These are phyloP conservation scores for Lepus europaeus DNA, from an alignment of 2,113 vertebrate genomes.

Conservation along the genomic window DNA sequence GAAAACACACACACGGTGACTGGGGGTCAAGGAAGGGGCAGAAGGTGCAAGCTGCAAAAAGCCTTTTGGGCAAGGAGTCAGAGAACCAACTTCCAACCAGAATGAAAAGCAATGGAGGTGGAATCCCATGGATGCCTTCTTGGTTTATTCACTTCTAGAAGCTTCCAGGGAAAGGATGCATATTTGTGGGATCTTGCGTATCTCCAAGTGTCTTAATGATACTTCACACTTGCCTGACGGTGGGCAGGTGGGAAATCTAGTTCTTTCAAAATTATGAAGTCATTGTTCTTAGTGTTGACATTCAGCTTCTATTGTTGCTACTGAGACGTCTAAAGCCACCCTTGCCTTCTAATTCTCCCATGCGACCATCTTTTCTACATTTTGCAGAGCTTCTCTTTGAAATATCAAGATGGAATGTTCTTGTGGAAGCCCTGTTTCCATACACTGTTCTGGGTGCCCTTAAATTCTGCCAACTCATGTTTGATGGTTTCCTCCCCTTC, in stretches of 20 bases:
- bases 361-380: not conserved
- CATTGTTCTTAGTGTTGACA: not conserved
- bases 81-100: not conserved
- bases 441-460: not conserved
- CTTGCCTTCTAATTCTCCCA: not conserved
- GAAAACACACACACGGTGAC: not conserved
- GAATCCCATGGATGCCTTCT: not conserved
- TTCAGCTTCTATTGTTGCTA: not conserved
- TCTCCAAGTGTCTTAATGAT: conserved; percentile 27
- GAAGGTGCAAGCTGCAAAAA: not conserved
- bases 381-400: not conserved
- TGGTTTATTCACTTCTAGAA: not conserved
- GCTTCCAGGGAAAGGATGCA: not conserved
- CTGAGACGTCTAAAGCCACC: not conserved
- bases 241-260: not conserved
- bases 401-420: not conserved
- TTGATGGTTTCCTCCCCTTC: not conserved
- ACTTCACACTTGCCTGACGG: not conserved
- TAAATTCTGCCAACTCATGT: not conserved
- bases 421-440: not conserved
- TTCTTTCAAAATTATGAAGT: conserved; percentile 34
- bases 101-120: not conserved
- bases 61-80: not conserved
- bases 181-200: not conserved
- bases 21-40: not conserved